A percentile compares a stretch with the other conserved stretches of the same genome.
Conservation (phyloP, 2,888 invertebrate genomes). For the Stenoptilia bipunctidactyla region DNA sequence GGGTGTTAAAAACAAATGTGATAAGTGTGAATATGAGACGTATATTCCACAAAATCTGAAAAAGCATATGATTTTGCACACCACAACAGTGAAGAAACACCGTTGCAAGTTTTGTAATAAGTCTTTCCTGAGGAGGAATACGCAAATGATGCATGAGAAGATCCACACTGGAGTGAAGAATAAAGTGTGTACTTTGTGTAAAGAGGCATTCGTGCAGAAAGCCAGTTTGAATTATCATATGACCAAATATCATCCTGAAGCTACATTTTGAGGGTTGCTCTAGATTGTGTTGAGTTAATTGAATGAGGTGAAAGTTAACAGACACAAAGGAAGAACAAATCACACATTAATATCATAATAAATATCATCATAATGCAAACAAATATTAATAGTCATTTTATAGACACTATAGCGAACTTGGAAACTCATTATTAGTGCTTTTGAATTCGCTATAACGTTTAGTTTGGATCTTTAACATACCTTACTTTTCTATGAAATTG, state of each 20-base stretch:
- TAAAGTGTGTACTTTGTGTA: conserved; percentile 43
- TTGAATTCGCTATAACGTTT: too few relatives aligned
- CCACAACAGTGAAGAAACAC: conserved; percentile 43
- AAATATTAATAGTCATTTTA: too few relatives aligned
- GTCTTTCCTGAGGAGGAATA: conserved; percentile 43
- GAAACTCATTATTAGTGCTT: too few relatives aligned
- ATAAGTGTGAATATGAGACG: conserved; percentile 42
- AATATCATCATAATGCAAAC: too few relatives aligned
- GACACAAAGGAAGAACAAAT: too few relatives aligned
- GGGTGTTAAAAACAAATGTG: conserved; percentile 39
- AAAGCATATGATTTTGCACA: conserved; percentile 53
- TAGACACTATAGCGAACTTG: too few relatives aligned
- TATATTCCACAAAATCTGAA: conserved; percentile 35
- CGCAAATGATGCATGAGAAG: conserved; percentile 37
- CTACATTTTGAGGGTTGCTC: conserved; percentile 38
- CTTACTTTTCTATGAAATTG: too few relatives aligned
- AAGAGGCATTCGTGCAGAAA: conserved; percentile 56
- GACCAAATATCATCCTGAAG: conserved; percentile 53
- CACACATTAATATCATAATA: too few relatives aligned
- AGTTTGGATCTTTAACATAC: too few relatives aligned
- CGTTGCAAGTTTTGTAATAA: conserved; percentile 56
- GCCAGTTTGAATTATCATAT: conserved; percentile 57
- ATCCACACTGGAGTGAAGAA: conserved; percentile 51
- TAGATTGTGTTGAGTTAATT: too few relatives aligned
- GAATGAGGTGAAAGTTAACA: too few relatives aligned